Base-by-base conservation (phyloP, 2,797 vertebrate genomes). In the Typhlichthys subterraneus region DNA sequence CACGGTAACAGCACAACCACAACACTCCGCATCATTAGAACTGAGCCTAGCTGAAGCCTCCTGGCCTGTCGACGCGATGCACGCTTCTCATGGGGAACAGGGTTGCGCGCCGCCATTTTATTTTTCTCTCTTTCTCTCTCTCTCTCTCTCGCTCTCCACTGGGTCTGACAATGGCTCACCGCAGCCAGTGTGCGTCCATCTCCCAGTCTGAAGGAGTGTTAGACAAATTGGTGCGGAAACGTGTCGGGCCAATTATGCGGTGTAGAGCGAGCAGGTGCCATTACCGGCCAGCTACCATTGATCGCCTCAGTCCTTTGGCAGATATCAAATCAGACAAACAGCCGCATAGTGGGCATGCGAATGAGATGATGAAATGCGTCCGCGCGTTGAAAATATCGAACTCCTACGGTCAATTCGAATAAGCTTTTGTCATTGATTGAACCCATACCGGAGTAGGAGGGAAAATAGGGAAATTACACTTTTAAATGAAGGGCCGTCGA, bases 291-390 rank as follows among this genome's bases (percentile, higher is more conserved):
- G 74, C 73, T 50, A 67, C 77, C 23, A 76, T 69, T 79, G 81
- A 88, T 85, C 69, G 68, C 75, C 48, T 67, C 72, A 64, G 54
- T 67, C 82, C 58, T 71, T 71, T 60, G 6, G 42, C 72, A 72
- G 63, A 85, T 71, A 81, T 83, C 72, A 84, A 78, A 82, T 84
- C 81, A 85, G 84, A 80, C 85, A 83, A 78, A 85, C 61, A 66
- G 57, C 6, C 19, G 50, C 19, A 6, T 47, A 12, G 57, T 67
- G 19, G 62, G 83, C 78, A 87, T 77, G 77, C 75, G 70, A 77
- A 88, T 82, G 77, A 85, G 77, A 62, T 12, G 57, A 80, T 73
- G 61, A 77, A 78, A 80, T 72, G 83, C 77, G 77, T 55, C 15
- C 1, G 8, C 0, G 70, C 78, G 82, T 86, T 45, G 58, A 14